Evolutionary conservation across 2,797 vertebrate genomes (phyloP).

Genomic region (Sebastes goodei): DNA sequence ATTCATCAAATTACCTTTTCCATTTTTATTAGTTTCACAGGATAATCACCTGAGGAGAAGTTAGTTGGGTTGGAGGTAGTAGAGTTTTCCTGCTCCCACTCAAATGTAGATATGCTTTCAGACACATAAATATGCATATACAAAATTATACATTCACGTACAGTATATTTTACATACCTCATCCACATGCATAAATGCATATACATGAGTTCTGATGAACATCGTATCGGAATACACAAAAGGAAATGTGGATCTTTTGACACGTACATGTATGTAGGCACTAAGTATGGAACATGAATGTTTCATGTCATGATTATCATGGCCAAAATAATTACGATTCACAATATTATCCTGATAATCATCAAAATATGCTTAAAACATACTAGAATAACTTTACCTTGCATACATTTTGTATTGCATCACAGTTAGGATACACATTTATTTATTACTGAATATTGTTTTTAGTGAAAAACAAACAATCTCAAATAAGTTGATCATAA

Average conservation of each 20-base stretch:
- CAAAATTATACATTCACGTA: background rate
- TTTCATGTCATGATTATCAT: background rate
- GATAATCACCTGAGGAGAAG: slow-evolving; percentile 50
- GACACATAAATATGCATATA: background rate
- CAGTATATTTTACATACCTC: background rate
- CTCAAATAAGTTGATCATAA: too few species aligned
- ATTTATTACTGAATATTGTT: background rate
- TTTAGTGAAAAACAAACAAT: background rate
- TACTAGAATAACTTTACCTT: background rate
- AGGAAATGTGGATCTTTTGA: background rate
- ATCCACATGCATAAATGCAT: background rate
- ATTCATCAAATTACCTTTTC: slow-evolving; percentile 55
- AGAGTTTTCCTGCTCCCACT: background rate
- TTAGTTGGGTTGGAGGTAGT: slow-evolving; percentile 7
- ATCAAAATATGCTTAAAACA: background rate
- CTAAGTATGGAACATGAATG: background rate
- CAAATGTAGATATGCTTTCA: background rate
- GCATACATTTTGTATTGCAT: background rate
- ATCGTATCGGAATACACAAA: background rate
- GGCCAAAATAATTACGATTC: background rate
- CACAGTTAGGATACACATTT: background rate
- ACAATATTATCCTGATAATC: background rate
- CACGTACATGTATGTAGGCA: background rate
- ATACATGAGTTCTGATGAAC: background rate
- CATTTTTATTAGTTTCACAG: slow-evolving; percentile 44